Evolutionary conservation across 1,140 invertebrate species (phyloP).

Genomic region (Platyscapa corneri): DNA sequence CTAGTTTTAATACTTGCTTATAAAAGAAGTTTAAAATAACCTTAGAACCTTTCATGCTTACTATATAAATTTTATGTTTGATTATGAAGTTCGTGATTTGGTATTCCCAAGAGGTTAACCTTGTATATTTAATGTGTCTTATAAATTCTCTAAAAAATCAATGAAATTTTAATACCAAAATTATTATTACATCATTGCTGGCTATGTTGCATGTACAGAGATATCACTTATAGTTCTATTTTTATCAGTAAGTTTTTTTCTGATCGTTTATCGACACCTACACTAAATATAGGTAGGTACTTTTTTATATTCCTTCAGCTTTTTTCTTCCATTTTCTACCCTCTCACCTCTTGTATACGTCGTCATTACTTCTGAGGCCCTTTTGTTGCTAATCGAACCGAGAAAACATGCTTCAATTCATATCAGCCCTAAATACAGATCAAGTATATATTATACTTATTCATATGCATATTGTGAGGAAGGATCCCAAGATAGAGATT

Average conservation of each 20-base stretch:
- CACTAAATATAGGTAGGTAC: neutral
- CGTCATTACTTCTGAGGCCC: neutral
- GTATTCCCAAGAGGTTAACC: neutral
- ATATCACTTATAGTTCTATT: neutral
- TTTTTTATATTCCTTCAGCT: neutral
- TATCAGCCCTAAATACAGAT: neutral
- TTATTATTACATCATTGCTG: conserved; percentile 15
- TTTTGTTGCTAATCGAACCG: conserved; percentile 10
- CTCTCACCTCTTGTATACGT: neutral
- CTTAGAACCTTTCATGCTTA: neutral
- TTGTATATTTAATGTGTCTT: neutral
- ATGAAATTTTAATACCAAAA: conserved; percentile 24
- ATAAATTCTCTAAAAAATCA: neutral
- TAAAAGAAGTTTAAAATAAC: no score
- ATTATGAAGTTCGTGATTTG: no score
- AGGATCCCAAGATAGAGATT: conserved; percentile 19
- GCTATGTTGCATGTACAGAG: neutral
- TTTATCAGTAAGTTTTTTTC: neutral
- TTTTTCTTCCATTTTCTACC: neutral
- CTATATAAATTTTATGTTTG: no score
- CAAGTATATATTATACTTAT: neutral
- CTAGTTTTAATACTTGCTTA: no score
- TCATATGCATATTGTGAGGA: neutral
- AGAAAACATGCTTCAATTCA: neutral
- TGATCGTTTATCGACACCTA: neutral